phyloP scores from a whole-genome alignment of 2,888 invertebrate species.

The Andrena fulva region DNA sequence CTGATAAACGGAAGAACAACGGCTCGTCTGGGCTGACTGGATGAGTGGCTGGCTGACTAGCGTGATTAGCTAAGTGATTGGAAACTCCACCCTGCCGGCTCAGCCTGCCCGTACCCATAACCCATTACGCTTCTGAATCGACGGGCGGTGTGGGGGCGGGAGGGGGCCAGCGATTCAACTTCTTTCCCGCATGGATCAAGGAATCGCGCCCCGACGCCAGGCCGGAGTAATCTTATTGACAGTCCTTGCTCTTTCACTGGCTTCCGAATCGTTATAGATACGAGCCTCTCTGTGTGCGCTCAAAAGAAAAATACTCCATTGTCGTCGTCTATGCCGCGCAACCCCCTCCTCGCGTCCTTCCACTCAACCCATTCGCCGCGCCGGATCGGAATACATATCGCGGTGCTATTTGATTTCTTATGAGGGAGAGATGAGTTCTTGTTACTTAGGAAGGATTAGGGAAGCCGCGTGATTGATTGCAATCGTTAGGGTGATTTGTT shows the following conservation, averaged over 20 bases:
- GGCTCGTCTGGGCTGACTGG: conserved; percentile 55
- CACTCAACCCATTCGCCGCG: not conserved
- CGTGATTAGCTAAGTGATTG: conserved; percentile 82
- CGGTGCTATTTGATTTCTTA: conserved; percentile 6
- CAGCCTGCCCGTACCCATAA: conserved; percentile 58
- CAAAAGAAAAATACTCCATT: not conserved
- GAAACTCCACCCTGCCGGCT: conserved; percentile 74
- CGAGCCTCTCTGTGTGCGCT: not conserved
- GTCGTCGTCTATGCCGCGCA: not conserved
- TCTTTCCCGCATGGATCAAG: conserved; percentile 40
- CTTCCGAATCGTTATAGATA: conserved; percentile 31
- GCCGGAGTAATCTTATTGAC: conserved; percentile 38
- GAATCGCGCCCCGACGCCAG: conserved; percentile 16
- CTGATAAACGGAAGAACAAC: conserved; percentile 69
- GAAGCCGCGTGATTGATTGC: conserved; percentile 31
- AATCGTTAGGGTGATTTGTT: conserved; percentile 41
- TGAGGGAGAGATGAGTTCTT: conserved; percentile 7
- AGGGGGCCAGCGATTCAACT: conserved; percentile 25
- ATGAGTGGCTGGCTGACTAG: conserved; percentile 74
- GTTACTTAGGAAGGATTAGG: conserved; percentile 32
- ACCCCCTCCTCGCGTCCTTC: not conserved
- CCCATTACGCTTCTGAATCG: conserved; percentile 56
- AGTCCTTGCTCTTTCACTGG: conserved; percentile 8
- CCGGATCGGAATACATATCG: conserved; percentile 7
- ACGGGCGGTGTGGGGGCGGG: not conserved